Conservation (phyloP, 2,888 invertebrate genomes). For the Rhamphomyia laevipes region DNA sequence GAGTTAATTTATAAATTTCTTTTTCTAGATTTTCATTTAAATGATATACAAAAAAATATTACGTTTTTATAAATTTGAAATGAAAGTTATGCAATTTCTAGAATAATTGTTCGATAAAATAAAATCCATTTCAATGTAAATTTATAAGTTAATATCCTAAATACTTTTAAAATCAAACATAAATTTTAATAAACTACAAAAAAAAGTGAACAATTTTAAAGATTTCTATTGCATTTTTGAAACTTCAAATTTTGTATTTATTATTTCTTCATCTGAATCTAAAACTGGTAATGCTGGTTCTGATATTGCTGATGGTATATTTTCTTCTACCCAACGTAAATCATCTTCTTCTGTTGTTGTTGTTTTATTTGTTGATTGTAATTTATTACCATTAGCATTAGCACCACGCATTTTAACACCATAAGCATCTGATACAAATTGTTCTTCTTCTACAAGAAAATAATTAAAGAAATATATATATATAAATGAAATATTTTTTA, state of each 20-base stretch:
- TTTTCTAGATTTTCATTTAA: too few relatives aligned
- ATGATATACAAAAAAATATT: too few relatives aligned
- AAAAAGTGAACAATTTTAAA: background rate
- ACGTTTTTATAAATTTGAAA: too few relatives aligned
- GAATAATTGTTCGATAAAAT: too few relatives aligned
- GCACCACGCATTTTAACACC: conserved; percentile 63
- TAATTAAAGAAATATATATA: background rate
- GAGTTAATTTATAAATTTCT: too few relatives aligned
- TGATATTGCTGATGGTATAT: conserved; percentile 67
- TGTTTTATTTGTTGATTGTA: conserved; percentile 26
- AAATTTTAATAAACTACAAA: too few relatives aligned
- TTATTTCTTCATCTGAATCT: conserved; percentile 71
- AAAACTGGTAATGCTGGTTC: conserved; percentile 59
- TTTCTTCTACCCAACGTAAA: conserved; percentile 87
- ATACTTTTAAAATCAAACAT: too few relatives aligned
- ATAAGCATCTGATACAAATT: conserved; percentile 76
- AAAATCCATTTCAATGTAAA: too few relatives aligned
- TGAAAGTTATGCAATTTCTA: too few relatives aligned
- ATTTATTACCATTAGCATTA: conserved; percentile 38
- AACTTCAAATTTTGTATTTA: conserved; percentile 75
- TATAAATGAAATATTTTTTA: background rate
- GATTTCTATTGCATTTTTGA: conserved; percentile 69
- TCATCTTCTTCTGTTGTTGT: conserved; percentile 56
- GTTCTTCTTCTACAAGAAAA: conserved; percentile 62
- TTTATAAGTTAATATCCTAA: too few relatives aligned